Percentiles rank a stretch among this genome's conserved stretches.
Evolutionary conservation across 2,113 vertebrate species (phyloP).

Genomic region (Nannobrachium achirus): DNA sequence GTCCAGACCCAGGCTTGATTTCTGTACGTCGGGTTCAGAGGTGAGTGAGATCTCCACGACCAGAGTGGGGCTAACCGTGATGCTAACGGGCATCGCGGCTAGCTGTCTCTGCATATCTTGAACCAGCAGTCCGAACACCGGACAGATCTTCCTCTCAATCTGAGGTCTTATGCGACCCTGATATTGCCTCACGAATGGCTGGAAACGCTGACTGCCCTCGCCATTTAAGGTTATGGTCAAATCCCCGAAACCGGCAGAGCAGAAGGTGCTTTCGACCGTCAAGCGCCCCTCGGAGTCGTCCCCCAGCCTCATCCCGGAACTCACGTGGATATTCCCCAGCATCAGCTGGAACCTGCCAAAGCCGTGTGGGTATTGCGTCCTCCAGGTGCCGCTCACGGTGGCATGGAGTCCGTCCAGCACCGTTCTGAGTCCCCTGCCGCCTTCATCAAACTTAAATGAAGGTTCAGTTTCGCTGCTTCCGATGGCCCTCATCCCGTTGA

Average conservation of each 20-base stretch:
- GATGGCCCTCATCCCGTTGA: no score
- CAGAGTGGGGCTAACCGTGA: conserved; percentile 23
- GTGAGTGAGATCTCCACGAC: conserved; percentile 45
- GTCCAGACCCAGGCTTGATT: conserved; percentile 25
- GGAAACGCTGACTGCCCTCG: no score
- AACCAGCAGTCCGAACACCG: neutral
- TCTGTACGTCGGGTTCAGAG: conserved; percentile 23
- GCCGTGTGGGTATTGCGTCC: no score
- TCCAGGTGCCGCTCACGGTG: no score
- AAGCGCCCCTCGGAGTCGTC: neutral
- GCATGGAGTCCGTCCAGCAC: no score
- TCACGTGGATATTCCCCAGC: neutral
- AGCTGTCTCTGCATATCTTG: neutral
- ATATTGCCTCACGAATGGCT: no score
- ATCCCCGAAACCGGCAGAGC: neutral
- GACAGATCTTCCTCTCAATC: neutral
- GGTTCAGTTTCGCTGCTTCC: no score
- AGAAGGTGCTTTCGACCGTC: neutral
- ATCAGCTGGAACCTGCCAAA: neutral
- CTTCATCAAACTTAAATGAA: no score
- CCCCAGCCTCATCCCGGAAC: neutral
- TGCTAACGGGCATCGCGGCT: neutral
- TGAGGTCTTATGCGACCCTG: no score
- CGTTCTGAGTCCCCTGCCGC: no score
- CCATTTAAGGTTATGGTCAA: neutral